A percentile compares a stretch with the other conserved stretches of the same genome.
Conservation (phyloP, 2,797 vertebrate species). For the Mormyrops boulengeri region DNA sequence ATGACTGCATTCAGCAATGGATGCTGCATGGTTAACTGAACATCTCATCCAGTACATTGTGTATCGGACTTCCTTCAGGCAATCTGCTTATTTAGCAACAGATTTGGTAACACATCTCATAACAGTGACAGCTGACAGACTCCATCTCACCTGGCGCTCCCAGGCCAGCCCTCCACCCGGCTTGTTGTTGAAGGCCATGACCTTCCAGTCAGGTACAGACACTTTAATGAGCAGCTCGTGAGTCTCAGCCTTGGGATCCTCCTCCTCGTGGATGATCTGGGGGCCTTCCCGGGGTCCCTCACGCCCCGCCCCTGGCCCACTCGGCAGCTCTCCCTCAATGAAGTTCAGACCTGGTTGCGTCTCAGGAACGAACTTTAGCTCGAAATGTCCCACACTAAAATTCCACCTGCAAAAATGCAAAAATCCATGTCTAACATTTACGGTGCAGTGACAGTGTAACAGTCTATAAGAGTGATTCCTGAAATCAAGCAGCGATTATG, state of each 20-base stretch:
- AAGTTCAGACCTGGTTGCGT: slow-evolving; percentile 73
- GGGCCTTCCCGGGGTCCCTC: slow-evolving; percentile 63
- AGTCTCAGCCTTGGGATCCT: slow-evolving; percentile 65
- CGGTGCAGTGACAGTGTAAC: neutral
- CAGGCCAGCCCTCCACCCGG: slow-evolving; percentile 81
- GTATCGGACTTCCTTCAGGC: neutral
- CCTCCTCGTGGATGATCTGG: slow-evolving; percentile 73
- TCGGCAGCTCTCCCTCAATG: slow-evolving; percentile 71
- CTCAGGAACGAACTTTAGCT: slow-evolving; percentile 82
- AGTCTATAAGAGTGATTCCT: neutral
- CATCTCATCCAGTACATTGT: neutral
- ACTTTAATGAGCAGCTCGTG: slow-evolving; percentile 89
- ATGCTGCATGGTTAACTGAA: neutral
- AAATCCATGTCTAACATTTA: neutral
- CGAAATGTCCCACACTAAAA: slow-evolving; percentile 96
- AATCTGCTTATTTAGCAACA: neutral
- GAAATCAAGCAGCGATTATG: neutral
- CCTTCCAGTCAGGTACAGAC: slow-evolving; percentile 92
- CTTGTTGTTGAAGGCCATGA: slow-evolving; percentile 85
- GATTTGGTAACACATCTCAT: neutral
- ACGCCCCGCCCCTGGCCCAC: slow-evolving; percentile 51
- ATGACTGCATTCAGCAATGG: neutral
- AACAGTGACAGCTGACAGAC: neutral
- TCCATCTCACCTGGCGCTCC: slow-evolving; percentile 82
- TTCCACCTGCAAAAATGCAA: slow-evolving; percentile 73